Base-by-base conservation (phyloP, 2,888 invertebrate genomes). In the Ormyrus labotus region DNA sequence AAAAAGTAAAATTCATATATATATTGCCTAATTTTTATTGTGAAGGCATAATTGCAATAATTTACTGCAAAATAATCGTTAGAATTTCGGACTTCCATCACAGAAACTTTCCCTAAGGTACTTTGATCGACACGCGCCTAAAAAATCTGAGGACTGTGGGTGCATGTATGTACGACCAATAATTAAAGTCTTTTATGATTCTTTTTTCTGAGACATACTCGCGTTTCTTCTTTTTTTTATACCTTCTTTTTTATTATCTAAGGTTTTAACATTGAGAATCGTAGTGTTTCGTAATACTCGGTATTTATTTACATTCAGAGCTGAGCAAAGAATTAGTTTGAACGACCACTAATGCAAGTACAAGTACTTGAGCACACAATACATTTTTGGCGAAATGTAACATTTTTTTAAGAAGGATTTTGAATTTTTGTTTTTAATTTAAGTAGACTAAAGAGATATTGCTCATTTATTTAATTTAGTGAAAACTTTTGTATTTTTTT, bases 81-180 rank as follows among this genome's bases (percentile, higher is more conserved):
- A 55, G 79, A 78, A 70, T 61, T 76, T 72, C 61, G 50, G 45
- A 63, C 75, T 79, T 70, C 69, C 70, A 75, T 82, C 64, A 81
- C 68, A 78, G 65, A 79, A 78, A 68, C 34, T 67, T 67, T 53
- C 47, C 57, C 53, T 61, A 77, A 71, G 50, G 61, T 63, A 71
- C 51, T 78, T 70, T 48, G 53, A 68, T 61, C 19, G 53, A 55
- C 55, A 55, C 34, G 45, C 34, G 51, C 19, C 57, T 65, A 74
- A 74, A 55, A 67, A 57, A 65, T 65, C 34, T 34, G 48, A 50
- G 34, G 55, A 48, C 50, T 67, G 13, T 50, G 53, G 11, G 10
- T 55, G 45, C 45, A 60, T 65, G 48, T 69, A 11, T 6, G 10
- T 55, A 11, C 10, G 34, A 64, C 65, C 19, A 57, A 55, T 65